A percentile compares a stretch with the other conserved stretches of the same genome.
These are phyloP conservation scores for Diaprepes abbreviatus DNA, from an alignment of 2,888 invertebrate genomes.

Conservation along the genomic window DNA sequence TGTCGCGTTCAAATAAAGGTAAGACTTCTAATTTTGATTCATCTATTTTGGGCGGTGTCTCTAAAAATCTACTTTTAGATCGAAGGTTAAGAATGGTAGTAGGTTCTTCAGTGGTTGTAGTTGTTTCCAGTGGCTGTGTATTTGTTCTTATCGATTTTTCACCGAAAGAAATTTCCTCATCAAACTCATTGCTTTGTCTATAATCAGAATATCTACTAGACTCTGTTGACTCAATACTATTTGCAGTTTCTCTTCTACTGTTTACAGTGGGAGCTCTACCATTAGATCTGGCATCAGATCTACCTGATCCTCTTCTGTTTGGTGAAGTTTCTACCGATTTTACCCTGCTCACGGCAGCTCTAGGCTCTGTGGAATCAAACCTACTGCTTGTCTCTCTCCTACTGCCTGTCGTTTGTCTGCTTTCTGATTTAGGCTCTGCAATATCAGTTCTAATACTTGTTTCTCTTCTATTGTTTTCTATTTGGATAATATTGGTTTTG, in stretches of 20 bases:
- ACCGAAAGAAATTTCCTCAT: conserved; percentile 23
- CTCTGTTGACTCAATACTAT: background rate
- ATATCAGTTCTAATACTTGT: background rate
- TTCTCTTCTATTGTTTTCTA: background rate
- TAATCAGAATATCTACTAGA: conserved; percentile 4
- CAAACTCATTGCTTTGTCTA: background rate
- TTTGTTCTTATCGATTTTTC: conserved; percentile 33
- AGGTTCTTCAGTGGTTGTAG: conserved; percentile 8
- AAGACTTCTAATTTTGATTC: conserved; percentile 64
- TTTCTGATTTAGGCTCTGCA: background rate
- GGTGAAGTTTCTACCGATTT: conserved; percentile 1
- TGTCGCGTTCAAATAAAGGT: conserved; percentile 64
- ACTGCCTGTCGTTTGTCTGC: conserved; percentile 3
- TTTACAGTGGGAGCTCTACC: conserved; percentile 23
- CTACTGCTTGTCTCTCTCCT: background rate
- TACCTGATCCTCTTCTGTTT: conserved; percentile 7
- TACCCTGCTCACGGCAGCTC: background rate
- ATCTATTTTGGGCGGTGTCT: conserved; percentile 59
- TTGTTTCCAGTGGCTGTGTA: background rate
- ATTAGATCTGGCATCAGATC: conserved; percentile 9
- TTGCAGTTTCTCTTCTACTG: conserved; percentile 9
- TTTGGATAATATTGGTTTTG: background rate
- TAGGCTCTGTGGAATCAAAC: background rate
- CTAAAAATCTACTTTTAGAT: conserved; percentile 51
- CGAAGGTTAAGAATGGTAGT: conserved; percentile 14